A percentile compares a stretch with the other conserved stretches of the same genome.
These are phyloP conservation scores for Albula goreensis DNA, from an alignment of 2,113 vertebrate genomes.

Conservation along the genomic window DNA sequence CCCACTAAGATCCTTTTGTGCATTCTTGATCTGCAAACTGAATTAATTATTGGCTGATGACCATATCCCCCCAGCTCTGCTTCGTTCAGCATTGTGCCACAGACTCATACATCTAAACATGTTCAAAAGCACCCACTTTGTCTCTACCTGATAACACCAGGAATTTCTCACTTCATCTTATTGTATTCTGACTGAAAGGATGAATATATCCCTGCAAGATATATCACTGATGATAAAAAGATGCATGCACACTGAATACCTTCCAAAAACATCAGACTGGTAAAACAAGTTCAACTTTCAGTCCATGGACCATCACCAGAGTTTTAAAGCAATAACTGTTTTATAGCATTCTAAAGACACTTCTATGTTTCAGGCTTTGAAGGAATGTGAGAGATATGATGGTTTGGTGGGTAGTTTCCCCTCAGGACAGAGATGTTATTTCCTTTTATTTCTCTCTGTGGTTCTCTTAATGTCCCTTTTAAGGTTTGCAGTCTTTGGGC, in stretches of 20 bases:
- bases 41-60: slow-evolving; percentile 12
- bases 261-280: too few species aligned
- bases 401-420: not conserved
- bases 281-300: too few species aligned
- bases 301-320: too few species aligned
- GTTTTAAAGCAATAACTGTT: too few species aligned
- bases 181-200: too few species aligned
- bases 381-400: not conserved
- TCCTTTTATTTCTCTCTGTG: not conserved
- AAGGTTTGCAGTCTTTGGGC: not conserved
- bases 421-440: not conserved
- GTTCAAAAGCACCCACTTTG: not conserved
- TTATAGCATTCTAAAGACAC: too few species aligned
- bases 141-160: not conserved
- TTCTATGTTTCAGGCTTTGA: not conserved
- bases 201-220: too few species aligned
- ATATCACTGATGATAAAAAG: too few species aligned
- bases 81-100: not conserved
- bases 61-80: not conserved
- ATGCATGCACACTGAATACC: too few species aligned
- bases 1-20: not conserved
- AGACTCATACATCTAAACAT: not conserved
- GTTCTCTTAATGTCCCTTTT: not conserved
- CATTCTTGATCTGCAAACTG: slow-evolving; percentile 14
- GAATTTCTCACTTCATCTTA: not conserved